Percentiles rank a stretch among this genome's conserved stretches.
phyloP scores from a whole-genome alignment of 2,888 invertebrate species.

The Drosophila austrosaltans region DNA sequence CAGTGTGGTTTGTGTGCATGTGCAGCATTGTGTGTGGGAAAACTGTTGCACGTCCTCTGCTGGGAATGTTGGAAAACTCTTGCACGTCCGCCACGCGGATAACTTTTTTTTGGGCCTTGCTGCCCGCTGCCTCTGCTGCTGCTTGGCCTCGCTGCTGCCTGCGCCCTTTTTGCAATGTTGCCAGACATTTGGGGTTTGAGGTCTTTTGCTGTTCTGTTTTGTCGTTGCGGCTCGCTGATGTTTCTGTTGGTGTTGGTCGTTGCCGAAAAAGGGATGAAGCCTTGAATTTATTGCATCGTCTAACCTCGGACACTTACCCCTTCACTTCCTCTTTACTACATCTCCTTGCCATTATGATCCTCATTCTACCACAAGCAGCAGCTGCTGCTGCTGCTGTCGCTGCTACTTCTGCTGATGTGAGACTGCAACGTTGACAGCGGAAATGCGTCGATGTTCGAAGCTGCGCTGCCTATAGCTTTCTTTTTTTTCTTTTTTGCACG shows the following conservation, averaged over 20 bases:
- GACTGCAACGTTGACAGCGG: constrained; percentile 55
- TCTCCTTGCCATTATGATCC: constrained; percentile 11
- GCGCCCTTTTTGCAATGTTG: constrained; percentile 57
- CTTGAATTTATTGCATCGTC: constrained; percentile 69
- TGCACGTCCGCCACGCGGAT: constrained; percentile 79
- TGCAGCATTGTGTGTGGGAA: constrained; percentile 64
- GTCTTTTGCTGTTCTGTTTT: constrained; percentile 36
- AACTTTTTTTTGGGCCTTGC: constrained; percentile 31
- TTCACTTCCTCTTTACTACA: neutral
- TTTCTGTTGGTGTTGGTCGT: constrained; percentile 66
- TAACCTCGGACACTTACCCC: constrained; percentile 23
- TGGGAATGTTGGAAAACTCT: constrained; percentile 67
- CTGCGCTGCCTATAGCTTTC: constrained; percentile 20
- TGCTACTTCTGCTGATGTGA: constrained; percentile 16
- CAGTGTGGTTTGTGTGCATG: constrained; percentile 49
- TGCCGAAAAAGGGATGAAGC: constrained; percentile 74
- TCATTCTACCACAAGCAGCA: constrained; percentile 5
- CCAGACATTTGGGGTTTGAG: constrained; percentile 73
- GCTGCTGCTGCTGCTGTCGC: constrained; percentile 30
- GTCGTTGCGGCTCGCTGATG: constrained; percentile 49
- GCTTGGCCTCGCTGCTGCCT: constrained; percentile 28
- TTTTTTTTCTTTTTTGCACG: constrained; percentile 19
- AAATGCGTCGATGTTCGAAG: constrained; percentile 44
- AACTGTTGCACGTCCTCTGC: constrained; percentile 65
- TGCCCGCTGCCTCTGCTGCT: constrained; percentile 39